Conservation (phyloP, 1,140 invertebrate species). For the Bemisia tabaci region DNA sequence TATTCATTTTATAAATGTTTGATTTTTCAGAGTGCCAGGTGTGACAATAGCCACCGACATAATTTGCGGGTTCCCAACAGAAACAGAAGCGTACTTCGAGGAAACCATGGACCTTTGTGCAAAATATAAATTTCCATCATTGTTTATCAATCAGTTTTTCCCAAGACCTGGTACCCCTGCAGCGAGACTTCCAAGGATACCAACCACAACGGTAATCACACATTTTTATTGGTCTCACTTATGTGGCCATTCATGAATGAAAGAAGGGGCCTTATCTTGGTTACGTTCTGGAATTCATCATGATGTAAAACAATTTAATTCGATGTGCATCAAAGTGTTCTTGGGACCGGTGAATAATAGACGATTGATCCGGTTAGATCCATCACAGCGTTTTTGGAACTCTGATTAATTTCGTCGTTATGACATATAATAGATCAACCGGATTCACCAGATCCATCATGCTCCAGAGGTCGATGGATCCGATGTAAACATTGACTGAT, state of each 20-base stretch:
- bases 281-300: not conserved
- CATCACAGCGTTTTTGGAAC: too few relatives aligned
- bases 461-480: too few relatives aligned
- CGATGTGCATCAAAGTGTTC: too few relatives aligned
- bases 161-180: slow-evolving; percentile 91
- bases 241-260: too few relatives aligned
- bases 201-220: slow-evolving; percentile 45
- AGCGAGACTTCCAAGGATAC: slow-evolving; percentile 68
- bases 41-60: slow-evolving; percentile 95
- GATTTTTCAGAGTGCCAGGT: slow-evolving; percentile 57
- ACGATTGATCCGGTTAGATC: too few relatives aligned
- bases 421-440: too few relatives aligned
- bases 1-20: too few relatives aligned
- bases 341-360: too few relatives aligned
- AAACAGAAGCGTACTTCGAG: slow-evolving; percentile 82
- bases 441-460: too few relatives aligned
- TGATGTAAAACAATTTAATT: not conserved
- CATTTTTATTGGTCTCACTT: slow-evolving; percentile 17
- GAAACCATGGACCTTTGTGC: slow-evolving; percentile 72
- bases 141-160: slow-evolving; percentile 98
- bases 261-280: not conserved
- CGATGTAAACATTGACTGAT: too few relatives aligned
- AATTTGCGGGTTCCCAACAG: slow-evolving; percentile 96
- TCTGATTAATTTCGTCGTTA: too few relatives aligned
- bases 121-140: slow-evolving; percentile 80